Evolutionary conservation across 2,888 invertebrate genomes (phyloP), one percentile per base, ranked within the genome.

Genomic region (Parnassius smintheus): DNA sequence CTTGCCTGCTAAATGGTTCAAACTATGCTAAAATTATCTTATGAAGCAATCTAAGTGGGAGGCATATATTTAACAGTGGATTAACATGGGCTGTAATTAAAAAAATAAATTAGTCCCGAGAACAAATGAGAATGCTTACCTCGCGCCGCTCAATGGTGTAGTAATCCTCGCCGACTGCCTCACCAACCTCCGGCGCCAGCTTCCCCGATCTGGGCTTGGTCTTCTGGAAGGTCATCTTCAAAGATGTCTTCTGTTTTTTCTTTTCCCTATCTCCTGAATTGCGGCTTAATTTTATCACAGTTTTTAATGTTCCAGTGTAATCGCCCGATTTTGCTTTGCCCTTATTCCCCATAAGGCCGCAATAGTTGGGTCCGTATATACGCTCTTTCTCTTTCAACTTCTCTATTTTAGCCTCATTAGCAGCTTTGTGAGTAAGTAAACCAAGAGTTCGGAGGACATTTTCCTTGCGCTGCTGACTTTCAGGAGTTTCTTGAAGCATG

Each of bases 281-380:
- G 67, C 94, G 93, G 78, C 94, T 95, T 68, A 96, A 85, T 85
- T 96, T 96, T 73, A 97, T 97, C 73, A 97, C 95, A 72, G 96
- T 96, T 80, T 96, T 97, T 68, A 97, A 81, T 0, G 96, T 96
- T 49, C 97, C 97, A 2, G 96, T 96, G 75, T 95, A 96, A 72
- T 93, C 94, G 18, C 89, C 86, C 4, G 86, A 76, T 41, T 84
- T 83, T 0, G 83, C 69, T 59, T 80, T 75, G 62, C 86, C 83
- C 65, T 81, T 86, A 0, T 75, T 76, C 2, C 59, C 59, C 69
- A 82, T 75, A 53, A 78, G 72, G 1, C 77, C 77, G 57, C 75
- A 76, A 68, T 83, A 83, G 55, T 74, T 75, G 3, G 70, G 59
- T 4, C 75, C 75, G 48, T 76, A 78, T 48, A 91, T 85, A 1